Evolutionary conservation across 2,888 invertebrate genomes (phyloP).

Genomic region (Papilio protenor): DNA sequence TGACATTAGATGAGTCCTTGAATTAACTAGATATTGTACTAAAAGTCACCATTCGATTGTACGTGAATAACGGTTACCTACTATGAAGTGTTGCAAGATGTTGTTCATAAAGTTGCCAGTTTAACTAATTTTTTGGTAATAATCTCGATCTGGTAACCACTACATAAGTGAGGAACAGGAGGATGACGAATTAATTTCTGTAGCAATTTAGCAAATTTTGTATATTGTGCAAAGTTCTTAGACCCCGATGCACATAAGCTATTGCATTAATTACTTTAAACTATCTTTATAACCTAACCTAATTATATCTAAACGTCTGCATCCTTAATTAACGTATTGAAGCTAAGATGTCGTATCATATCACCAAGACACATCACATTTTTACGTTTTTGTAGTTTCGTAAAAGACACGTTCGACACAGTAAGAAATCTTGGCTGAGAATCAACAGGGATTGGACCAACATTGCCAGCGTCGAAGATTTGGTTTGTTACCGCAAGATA

Average conservation of each 20-base stretch:
- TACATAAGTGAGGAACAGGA: too few relatives aligned
- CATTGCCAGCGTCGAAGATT: too few relatives aligned
- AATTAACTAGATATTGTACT: constrained; percentile 38
- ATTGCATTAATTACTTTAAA: neutral
- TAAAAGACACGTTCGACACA: too few relatives aligned
- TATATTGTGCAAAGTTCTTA: neutral
- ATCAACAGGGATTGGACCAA: too few relatives aligned
- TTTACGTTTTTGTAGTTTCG: neutral
- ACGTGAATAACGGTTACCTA: constrained; percentile 5
- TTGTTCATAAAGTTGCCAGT: neutral
- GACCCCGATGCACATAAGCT: neutral
- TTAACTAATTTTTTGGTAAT: neutral
- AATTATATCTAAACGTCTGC: neutral
- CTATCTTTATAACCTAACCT: neutral
- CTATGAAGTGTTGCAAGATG: constrained; percentile 9
- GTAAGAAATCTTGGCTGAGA: too few relatives aligned
- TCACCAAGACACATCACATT: neutral
- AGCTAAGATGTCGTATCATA: neutral
- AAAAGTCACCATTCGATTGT: constrained; percentile 24
- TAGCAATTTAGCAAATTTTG: neutral
- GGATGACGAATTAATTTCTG: too few relatives aligned
- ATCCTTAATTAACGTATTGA: neutral
- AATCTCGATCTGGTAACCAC: too few relatives aligned
- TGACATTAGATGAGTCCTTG: constrained; percentile 44
- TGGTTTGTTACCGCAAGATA: too few relatives aligned